phyloP scores from a whole-genome alignment of 2,797 vertebrate species.

The Spea hammondii region DNA sequence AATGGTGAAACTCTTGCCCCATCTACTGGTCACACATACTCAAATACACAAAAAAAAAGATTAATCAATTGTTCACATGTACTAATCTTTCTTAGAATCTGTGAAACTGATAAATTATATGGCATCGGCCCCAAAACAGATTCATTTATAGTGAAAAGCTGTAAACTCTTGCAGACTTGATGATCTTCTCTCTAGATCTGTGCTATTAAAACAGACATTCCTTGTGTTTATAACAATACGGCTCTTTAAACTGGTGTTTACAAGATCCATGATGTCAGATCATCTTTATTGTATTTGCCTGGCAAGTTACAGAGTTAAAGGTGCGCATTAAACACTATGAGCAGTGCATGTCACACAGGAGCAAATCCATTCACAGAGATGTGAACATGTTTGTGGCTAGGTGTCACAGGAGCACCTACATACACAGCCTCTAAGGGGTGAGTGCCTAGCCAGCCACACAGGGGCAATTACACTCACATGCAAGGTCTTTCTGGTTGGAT shows the following conservation, averaged over 20 bases:
- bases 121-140: not conserved
- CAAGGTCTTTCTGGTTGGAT: too few relatives aligned
- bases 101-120: not conserved
- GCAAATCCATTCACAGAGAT: too few relatives aligned
- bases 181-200: not conserved
- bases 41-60: not conserved
- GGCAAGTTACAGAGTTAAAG: too few relatives aligned
- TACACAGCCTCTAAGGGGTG: too few relatives aligned
- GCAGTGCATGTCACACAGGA: too few relatives aligned
- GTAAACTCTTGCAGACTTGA: not conserved
- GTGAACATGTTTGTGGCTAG: too few relatives aligned
- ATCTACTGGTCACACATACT: not conserved
- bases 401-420: too few relatives aligned
- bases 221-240: not conserved
- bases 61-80: not conserved
- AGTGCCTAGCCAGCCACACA: too few relatives aligned
- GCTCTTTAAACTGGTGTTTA: not conserved
- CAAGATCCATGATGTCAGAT: too few relatives aligned
- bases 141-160: not conserved
- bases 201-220: not conserved
- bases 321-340: too few relatives aligned
- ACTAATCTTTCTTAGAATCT: not conserved
- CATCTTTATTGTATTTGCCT: too few relatives aligned
- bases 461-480: too few relatives aligned
- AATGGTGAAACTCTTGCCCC: not conserved